Evolutionary conservation across 2,113 vertebrate genomes (phyloP), one percentile per base, ranked within the genome.

Genomic region (Astur gentilis): DNA sequence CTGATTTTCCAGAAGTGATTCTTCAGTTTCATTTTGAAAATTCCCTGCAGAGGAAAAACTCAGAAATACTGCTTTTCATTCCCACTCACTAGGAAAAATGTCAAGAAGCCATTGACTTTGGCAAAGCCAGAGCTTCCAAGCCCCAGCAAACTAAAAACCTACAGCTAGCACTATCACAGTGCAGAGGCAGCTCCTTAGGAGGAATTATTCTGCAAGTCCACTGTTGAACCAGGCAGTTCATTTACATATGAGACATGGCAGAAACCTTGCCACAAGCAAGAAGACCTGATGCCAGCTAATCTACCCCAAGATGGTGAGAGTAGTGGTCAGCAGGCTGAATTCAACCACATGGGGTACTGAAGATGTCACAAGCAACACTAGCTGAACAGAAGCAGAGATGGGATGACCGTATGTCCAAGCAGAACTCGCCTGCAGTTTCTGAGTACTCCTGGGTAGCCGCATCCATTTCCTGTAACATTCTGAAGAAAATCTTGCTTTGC

Each of bases 11-110:
- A 95, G 44, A 94, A 91, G 64, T 45, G 79, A 87, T 84, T 91
- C 85, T 97, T 94, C 72, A 84, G 80, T 79, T 95, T 90, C 62
- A 60, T 83, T 96, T 93, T 95, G 67, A 95, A 96, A 91, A 92
- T 93, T 87, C 61, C 44, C 82, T 52, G 42, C 23, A 82, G 70
- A 94, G 45, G 13, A 90, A 91, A 81, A 91, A 80, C 45, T 42
- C 79, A 95, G 66, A 96, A 95, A 90, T 86, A 88, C 34, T 25
- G 19, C 42, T 94, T 91, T 93, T 90, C 76, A 86, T 88, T 90
- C 62, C 71, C 26, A 65, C 57, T 92, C 21, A 25, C 34, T 31
- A 85, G 66, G 32, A 79, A 89, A 95, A 89, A 85, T 50, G 38
- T 75, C 26, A 84, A 85, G 85, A 91, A 88, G 54, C 58, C 52